Base-by-base conservation (phyloP, 2,113 vertebrate genomes). In the Sylvilagus bachmani region DNA sequence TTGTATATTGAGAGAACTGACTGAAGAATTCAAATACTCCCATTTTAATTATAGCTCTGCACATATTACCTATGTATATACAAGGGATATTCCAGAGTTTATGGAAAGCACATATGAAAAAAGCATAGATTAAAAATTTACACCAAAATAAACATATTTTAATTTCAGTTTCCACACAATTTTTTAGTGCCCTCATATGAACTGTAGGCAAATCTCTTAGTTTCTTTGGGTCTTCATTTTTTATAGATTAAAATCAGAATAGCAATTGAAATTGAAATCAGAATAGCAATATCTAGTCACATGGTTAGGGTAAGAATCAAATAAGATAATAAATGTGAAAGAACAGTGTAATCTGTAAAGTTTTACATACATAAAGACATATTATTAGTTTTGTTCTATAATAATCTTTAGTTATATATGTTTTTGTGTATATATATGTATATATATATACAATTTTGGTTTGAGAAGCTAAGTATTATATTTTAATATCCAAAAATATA, bases 401-500 rank as follows among this genome's bases (percentile, higher is more conserved):
- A 29, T 44, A 44, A 44, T 44, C 44, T 44, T 44, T 44, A 44
- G 44, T 44, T 44, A 44, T 44, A 7, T 44, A 44, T 44, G 38
- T 44, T 44, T 44, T 44, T 44, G 44, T 44, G 8, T 44, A 44
- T 44, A 44, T 73, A 89, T 14, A 9, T 62, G 27, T 3, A 7
- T 44, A 44, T 51, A 49, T 49, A 29, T 21, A 73, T 2, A 64
- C 44, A 2, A 88, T 53, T 69, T 25, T 61, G 22, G 75, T 73
- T 36, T 93, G 55, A 85, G 33, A 93, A 1, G 10, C n/a, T 67
- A 74, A 70, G 12, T 82, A 89, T 69, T 84, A 86, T 9, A 85
- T 89, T 74, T 78, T 90, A 10, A 93, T 96, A 51, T 86, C 49
- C 55, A 36, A 94, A 22, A 91, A 93, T 25, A 96, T 8, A 85